A percentile compares a stretch with the other conserved stretches of the same genome.
Conservation (phyloP, 2,888 invertebrate genomes). For the Stegophylla sp. region DNA sequence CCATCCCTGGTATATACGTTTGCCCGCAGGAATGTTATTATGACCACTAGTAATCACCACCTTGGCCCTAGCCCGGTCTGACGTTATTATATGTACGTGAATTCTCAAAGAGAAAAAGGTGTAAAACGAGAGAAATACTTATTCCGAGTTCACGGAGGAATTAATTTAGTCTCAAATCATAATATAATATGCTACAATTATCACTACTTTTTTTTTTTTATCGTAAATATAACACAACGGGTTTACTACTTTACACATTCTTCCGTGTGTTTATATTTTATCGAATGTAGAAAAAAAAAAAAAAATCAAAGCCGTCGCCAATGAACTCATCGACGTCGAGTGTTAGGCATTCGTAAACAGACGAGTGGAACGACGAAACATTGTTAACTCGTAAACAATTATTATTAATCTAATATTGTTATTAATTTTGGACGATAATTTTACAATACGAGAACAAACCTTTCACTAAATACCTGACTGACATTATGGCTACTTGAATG, state of each 20-base stretch:
- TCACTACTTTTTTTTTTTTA: too few relatives aligned
- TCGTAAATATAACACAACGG: not conserved
- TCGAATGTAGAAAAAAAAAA: not conserved
- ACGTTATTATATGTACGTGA: too few relatives aligned
- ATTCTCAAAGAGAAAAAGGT: too few relatives aligned
- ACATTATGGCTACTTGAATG: too few relatives aligned
- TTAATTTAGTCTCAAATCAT: not conserved
- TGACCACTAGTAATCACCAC: too few relatives aligned
- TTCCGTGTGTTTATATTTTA: not conserved
- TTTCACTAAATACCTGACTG: too few relatives aligned
- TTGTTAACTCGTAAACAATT: not conserved
- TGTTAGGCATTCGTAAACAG: not conserved
- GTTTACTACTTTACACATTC: too few relatives aligned
- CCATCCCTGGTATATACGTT: too few relatives aligned
- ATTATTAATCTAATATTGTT: not conserved
- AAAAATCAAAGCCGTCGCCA: not conserved
- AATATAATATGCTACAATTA: not conserved
- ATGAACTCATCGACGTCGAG: not conserved
- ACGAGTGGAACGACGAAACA: not conserved
- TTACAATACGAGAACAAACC: not conserved
- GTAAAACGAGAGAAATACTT: too few relatives aligned
- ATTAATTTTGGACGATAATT: not conserved
- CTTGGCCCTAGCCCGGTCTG: too few relatives aligned
- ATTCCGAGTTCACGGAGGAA: too few relatives aligned
- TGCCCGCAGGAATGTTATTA: too few relatives aligned